phyloP scores from a whole-genome alignment of 2,113 vertebrate species.

The Lampris incognitus region DNA sequence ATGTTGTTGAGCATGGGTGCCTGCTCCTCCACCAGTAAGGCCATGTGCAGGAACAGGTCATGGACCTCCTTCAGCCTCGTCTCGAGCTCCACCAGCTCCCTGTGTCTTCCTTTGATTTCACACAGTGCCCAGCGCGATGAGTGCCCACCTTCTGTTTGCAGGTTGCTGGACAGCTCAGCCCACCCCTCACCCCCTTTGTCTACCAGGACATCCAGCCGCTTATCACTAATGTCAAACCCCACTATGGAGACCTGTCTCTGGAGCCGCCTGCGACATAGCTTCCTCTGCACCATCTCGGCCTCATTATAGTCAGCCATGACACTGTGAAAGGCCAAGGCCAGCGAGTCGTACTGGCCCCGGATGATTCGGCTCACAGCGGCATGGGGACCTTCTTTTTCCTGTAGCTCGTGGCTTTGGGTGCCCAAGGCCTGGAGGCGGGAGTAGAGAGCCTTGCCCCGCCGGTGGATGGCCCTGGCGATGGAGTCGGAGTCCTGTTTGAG shows the following conservation, averaged over 20 bases:
- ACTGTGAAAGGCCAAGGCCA: constrained; percentile 82
- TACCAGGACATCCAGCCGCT: constrained; percentile 88
- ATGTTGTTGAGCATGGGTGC: constrained; percentile 85
- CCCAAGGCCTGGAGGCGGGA: constrained; percentile 82
- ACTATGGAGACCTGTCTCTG: constrained; percentile 92
- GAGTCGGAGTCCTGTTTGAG: constrained; percentile 89
- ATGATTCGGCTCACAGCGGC: constrained; percentile 83
- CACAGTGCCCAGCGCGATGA: constrained; percentile 83
- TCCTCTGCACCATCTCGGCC: constrained; percentile 87
- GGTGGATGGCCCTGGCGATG: constrained; percentile 89
- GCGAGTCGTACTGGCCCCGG: constrained; percentile 80
- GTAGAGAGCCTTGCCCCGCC: constrained; percentile 82
- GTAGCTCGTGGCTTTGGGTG: constrained; percentile 69
- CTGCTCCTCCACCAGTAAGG: constrained; percentile 89
- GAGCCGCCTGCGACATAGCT: constrained; percentile 87
- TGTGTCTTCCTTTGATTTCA: constrained; percentile 89
- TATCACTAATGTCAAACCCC: constrained; percentile 85
- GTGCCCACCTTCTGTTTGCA: constrained; percentile 79
- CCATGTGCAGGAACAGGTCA: constrained; percentile 88
- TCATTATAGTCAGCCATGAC: constrained; percentile 87
- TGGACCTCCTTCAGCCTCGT: constrained; percentile 87
- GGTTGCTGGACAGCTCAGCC: constrained; percentile 86
- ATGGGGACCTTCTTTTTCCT: constrained; percentile 76
- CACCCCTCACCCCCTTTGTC: constrained; percentile 89
- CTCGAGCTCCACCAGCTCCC: constrained; percentile 90